Evolutionary conservation across 2,113 vertebrate genomes (phyloP).

Genomic region (Aegithalos caudatus): DNA sequence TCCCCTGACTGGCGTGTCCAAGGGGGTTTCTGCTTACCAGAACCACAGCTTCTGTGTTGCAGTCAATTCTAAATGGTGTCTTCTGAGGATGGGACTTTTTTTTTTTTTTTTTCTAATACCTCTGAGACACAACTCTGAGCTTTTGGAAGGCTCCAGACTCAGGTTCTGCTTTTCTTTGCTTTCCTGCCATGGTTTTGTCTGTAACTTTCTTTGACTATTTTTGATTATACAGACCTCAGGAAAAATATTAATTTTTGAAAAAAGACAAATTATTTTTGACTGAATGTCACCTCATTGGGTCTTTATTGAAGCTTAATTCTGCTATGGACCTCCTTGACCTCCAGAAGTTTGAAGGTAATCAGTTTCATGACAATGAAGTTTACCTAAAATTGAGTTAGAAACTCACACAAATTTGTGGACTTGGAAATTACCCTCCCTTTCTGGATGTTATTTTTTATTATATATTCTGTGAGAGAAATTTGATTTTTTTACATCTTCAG

Average conservation of each 20-base stretch:
- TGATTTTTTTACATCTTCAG: neutral
- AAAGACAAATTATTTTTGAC: neutral
- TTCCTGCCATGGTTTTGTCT: neutral
- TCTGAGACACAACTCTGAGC: neutral
- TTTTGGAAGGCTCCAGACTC: neutral
- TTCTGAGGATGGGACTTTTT: neutral
- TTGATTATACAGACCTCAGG: neutral
- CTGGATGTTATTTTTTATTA: neutral
- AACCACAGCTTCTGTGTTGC: too few relatives aligned
- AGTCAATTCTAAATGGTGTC: neutral
- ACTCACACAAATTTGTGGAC: neutral
- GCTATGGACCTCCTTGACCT: neutral
- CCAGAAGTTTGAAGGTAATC: neutral
- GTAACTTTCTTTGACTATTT: neutral
- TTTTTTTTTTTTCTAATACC: fast-evolving
- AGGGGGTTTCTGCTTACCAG: neutral
- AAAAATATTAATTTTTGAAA: neutral
- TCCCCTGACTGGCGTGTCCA: fast-evolving
- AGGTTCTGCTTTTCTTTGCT: neutral
- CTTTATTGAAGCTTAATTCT: neutral
- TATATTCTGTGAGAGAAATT: neutral
- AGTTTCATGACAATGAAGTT: neutral
- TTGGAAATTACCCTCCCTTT: neutral
- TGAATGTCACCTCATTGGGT: neutral
- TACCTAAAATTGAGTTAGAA: neutral